phyloP scores from a whole-genome alignment of 2,113 vertebrate species.

The Turnix velox region DNA sequence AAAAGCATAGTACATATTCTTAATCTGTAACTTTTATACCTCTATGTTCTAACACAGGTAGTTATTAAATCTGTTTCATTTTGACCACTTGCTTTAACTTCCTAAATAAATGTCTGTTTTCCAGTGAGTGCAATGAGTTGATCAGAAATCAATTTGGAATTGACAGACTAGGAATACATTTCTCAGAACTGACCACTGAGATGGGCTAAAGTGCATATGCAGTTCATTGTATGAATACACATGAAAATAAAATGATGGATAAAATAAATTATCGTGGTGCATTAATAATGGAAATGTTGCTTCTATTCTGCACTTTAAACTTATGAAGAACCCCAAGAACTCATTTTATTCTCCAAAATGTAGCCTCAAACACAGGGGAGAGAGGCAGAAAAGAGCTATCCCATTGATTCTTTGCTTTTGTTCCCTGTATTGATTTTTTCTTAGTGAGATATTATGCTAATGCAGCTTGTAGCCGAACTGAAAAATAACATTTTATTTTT shows the following conservation, averaged over 20 bases:
- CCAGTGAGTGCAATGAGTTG: not conserved
- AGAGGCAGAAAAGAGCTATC: not conserved
- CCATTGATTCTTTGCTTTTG: not conserved
- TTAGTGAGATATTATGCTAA: not conserved
- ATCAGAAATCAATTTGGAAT: not conserved
- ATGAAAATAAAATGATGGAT: not conserved
- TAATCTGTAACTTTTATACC: not conserved
- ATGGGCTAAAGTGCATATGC: not conserved
- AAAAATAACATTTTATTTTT: not conserved
- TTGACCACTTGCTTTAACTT: not conserved
- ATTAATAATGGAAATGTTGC: not conserved
- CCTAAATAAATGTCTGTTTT: not conserved
- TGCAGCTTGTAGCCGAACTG: not conserved
- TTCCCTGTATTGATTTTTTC: not conserved
- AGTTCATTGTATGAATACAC: not conserved
- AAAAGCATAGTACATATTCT: not conserved
- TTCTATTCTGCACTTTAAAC: not conserved
- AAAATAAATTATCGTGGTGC: not conserved
- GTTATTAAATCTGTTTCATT: not conserved
- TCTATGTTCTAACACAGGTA: not conserved
- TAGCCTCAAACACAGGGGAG: not conserved
- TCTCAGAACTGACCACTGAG: not conserved
- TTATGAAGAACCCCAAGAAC: not conserved
- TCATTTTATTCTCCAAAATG: not conserved
- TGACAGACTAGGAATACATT: not conserved